A percentile compares a stretch with the other conserved stretches of the same genome.
Conservation (phyloP, 1,140 invertebrate species). For the Hycleus phaleratus region DNA sequence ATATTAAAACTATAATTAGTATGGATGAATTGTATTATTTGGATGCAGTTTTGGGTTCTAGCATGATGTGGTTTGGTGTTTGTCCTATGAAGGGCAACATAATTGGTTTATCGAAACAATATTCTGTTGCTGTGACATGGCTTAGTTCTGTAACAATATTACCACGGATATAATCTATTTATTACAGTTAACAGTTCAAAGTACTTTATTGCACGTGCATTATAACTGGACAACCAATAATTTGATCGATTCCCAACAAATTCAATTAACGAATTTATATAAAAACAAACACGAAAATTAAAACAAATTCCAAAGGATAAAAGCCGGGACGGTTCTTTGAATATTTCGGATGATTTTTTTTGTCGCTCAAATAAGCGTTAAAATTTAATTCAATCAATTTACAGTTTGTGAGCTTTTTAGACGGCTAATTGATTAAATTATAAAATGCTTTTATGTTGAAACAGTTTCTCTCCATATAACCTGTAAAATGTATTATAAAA, state of each 20-base stretch:
- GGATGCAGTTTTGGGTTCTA: not conserved
- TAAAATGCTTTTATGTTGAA: constrained; percentile 24
- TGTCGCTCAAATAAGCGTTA: no score
- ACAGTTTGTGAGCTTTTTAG: constrained; percentile 31
- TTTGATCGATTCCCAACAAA: no score
- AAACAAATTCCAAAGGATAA: no score
- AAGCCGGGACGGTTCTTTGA: no score
- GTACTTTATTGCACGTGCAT: constrained; percentile 16
- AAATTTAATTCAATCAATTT: constrained; percentile 18
- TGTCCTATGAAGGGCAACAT: constrained; percentile 28
- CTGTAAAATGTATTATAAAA: constrained; percentile 32
- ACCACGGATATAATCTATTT: constrained; percentile 24
- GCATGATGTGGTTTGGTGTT: constrained; percentile 23
- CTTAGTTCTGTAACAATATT: constrained; percentile 22
- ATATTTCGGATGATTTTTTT: no score
- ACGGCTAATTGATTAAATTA: constrained; percentile 26
- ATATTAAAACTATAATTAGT: no score
- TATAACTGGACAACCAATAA: no score
- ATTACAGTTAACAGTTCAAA: constrained; percentile 28
- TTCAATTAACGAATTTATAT: no score
- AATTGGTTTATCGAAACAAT: constrained; percentile 33
- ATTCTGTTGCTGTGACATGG: constrained; percentile 21
- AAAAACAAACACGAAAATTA: no score
- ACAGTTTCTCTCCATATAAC: constrained; percentile 31
- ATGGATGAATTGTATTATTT: no score